phyloP scores from a whole-genome alignment of 1,140 invertebrate genomes.

The Bombus breviceps region DNA sequence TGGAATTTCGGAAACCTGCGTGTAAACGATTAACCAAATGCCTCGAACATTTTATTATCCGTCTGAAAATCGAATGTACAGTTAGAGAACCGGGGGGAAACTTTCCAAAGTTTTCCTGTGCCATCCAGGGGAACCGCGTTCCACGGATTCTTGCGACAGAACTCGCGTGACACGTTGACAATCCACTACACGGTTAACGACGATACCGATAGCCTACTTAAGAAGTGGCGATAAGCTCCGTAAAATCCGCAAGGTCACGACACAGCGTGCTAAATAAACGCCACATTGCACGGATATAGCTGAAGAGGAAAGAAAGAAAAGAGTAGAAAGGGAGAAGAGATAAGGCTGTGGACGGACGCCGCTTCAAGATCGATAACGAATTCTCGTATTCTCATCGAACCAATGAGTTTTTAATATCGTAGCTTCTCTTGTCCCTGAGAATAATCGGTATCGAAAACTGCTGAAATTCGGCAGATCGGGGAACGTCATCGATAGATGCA shows the following conservation, averaged over 20 bases:
- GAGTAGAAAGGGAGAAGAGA: constrained; percentile 1
- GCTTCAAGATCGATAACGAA: neutral
- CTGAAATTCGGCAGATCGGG: neutral
- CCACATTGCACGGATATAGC: too few species aligned
- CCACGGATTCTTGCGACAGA: constrained; percentile 31
- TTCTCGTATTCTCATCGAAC: neutral
- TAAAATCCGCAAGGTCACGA: constrained; percentile 10
- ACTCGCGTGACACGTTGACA: constrained; percentile 33
- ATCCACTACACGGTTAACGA: constrained; percentile 56
- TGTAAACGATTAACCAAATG: neutral
- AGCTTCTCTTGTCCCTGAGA: too few species aligned
- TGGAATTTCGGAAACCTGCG: too few species aligned
- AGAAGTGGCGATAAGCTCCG: constrained; percentile 59
- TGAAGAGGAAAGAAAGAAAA: neutral
- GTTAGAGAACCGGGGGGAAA: neutral
- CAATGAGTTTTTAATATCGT: neutral
- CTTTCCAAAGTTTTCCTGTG: neutral
- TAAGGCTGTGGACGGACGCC: neutral
- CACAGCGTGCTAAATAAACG: too few species aligned
- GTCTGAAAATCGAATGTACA: neutral
- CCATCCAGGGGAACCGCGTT: neutral
- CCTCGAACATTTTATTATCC: neutral
- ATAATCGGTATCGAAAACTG: neutral
- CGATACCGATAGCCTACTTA: constrained; percentile 70
- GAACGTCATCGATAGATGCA: neutral